phyloP scores from a whole-genome alignment of 1,140 invertebrate genomes.

The Helicoverpa armigera region DNA sequence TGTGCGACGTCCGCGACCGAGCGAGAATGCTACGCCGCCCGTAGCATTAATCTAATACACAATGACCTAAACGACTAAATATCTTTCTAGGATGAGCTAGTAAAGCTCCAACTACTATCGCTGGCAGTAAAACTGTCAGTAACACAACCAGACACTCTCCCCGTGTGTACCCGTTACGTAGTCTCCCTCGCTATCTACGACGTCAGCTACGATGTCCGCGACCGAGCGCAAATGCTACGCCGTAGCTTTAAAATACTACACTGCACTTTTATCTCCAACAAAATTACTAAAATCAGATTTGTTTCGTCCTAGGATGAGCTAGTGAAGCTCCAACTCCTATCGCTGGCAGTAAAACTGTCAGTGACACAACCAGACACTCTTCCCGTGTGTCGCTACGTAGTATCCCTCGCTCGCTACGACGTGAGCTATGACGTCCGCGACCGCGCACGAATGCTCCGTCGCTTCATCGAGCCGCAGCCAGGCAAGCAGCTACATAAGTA shows the following conservation, averaged over 20 bases:
- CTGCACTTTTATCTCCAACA: too few relatives aligned
- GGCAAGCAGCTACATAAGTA: constrained; percentile 88
- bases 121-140: constrained; percentile 97
- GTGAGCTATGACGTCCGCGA: constrained; percentile 99
- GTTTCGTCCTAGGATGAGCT: constrained; percentile 93
- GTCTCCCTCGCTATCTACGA: constrained; percentile 99
- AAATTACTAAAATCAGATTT: not conserved
- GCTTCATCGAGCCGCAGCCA: constrained; percentile 91
- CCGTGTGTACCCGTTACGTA: constrained; percentile 97
- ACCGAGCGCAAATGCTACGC: constrained; percentile 95
- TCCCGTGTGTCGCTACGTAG: constrained; percentile 97
- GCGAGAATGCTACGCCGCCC: constrained; percentile 94
- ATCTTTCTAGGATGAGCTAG: constrained; percentile 93
- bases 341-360: constrained; percentile 97
- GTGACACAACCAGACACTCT: constrained; percentile 96
- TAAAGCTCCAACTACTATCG: constrained; percentile 98
- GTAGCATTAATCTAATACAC: constrained; percentile 59
- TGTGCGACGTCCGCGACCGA: constrained; percentile 97
- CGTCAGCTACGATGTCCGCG: constrained; percentile 98
- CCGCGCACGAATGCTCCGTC: constrained; percentile 94
- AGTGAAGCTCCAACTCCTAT: constrained; percentile 98
- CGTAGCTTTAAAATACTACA: constrained; percentile 68
- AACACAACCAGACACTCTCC: constrained; percentile 95
- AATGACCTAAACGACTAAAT: too few relatives aligned
- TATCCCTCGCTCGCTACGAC: constrained; percentile 99